phyloP scores from a whole-genome alignment of 2,113 vertebrate species.

The Mionectes macconnelli region DNA sequence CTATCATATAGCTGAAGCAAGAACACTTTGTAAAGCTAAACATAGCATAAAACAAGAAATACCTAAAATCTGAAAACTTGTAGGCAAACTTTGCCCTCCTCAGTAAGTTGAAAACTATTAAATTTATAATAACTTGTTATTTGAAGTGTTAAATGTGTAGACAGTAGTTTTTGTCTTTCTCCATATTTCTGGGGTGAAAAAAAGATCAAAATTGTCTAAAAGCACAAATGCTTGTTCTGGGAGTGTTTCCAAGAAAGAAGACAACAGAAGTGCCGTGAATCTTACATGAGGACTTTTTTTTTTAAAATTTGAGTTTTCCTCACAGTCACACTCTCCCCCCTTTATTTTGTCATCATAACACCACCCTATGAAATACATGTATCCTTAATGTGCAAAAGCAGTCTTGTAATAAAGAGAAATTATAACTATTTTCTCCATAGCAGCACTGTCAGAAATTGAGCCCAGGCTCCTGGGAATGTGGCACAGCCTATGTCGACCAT shows the following conservation, averaged over 20 bases:
- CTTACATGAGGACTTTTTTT: neutral
- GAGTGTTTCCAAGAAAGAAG: neutral
- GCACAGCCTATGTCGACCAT: accelerated
- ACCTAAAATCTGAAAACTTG: neutral
- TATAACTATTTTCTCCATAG: neutral
- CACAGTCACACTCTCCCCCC: neutral
- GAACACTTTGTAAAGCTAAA: neutral
- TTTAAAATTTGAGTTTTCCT: neutral
- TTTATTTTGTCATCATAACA: neutral
- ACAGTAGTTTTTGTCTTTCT: neutral
- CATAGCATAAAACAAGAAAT: neutral
- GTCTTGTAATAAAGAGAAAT: neutral
- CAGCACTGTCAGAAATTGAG: neutral
- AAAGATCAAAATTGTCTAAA: neutral
- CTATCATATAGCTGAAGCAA: neutral
- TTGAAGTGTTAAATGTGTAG: neutral
- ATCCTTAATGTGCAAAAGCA: neutral
- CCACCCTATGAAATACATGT: neutral
- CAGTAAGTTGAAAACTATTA: neutral
- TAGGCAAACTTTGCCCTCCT: neutral
- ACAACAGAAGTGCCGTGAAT: neutral
- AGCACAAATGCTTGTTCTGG: neutral
- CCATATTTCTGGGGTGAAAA: neutral
- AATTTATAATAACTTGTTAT: neutral
- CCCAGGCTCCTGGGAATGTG: neutral